Percentiles rank a stretch among this genome's conserved stretches.
Evolutionary conservation across 2,113 vertebrate genomes (phyloP).

Genomic region (Emydura subglobosa): DNA sequence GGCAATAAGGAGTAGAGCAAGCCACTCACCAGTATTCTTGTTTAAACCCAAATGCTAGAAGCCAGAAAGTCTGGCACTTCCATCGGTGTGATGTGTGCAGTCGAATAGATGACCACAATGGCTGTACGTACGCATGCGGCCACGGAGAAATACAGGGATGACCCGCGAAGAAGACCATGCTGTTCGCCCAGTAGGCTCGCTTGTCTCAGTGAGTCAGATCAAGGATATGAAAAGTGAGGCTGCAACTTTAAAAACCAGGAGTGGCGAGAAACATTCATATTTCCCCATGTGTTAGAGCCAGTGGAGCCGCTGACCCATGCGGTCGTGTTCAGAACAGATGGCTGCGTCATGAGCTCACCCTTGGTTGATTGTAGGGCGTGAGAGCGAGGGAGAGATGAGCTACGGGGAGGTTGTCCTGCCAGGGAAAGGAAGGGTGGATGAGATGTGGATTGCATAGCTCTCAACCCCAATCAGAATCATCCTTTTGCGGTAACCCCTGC

Average conservation of each 20-base stretch:
- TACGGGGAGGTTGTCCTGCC: neutral
- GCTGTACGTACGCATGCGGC: neutral
- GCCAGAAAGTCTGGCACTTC: neutral
- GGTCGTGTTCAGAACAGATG: neutral
- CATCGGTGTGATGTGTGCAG: neutral
- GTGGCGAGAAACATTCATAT: accelerated
- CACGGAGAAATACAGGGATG: neutral
- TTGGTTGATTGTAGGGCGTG: accelerated
- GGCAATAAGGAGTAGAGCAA: neutral
- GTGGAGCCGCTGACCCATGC: neutral
- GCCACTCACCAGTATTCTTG: accelerated
- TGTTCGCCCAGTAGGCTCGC: accelerated
- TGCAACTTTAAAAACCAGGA: neutral
- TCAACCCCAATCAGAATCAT: neutral
- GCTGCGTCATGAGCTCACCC: slow-evolving; percentile 21
- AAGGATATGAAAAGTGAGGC: neutral
- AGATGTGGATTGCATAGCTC: neutral
- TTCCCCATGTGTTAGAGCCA: slow-evolving; percentile 34
- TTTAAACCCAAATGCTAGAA: neutral
- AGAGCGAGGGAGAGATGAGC: accelerated
- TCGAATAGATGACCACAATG: neutral
- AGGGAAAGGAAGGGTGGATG: accelerated
- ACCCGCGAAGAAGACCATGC: accelerated
- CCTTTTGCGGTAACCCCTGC: neutral
- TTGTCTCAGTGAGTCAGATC: neutral